phyloP scores from a whole-genome alignment of 2,797 vertebrate species.

The Leucoraja ocellata region DNA sequence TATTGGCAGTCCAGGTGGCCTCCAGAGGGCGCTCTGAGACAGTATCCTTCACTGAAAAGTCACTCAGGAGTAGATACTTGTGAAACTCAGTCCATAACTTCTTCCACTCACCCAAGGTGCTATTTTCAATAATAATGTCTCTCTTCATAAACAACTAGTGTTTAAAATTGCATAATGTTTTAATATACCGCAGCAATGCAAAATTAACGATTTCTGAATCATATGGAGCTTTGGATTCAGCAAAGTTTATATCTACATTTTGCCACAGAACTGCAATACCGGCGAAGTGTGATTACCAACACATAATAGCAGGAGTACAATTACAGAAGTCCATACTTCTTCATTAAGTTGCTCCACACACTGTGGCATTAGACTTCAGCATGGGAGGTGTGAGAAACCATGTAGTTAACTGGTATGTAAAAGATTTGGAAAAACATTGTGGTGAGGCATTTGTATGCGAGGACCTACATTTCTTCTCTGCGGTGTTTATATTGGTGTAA shows the following conservation, averaged over 20 bases:
- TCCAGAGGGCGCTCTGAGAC: constrained; percentile 29
- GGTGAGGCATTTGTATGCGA: background rate
- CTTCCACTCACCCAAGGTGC: background rate
- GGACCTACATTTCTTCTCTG: background rate
- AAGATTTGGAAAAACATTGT: background rate
- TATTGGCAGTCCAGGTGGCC: background rate
- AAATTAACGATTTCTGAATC: background rate
- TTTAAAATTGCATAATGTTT: background rate
- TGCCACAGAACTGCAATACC: background rate
- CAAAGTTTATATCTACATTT: background rate
- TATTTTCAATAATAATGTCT: background rate
- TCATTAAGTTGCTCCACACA: background rate
- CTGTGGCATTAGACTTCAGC: background rate
- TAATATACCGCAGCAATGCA: background rate
- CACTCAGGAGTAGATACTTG: background rate
- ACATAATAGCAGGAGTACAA: background rate
- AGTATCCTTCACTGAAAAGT: background rate
- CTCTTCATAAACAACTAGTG: background rate
- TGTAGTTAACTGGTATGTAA: background rate
- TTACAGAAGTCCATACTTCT: background rate
- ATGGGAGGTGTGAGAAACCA: background rate
- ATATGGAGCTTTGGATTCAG: background rate
- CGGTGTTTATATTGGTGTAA: background rate
- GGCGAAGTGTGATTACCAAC: background rate
- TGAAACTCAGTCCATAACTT: background rate